Evolutionary conservation across 2,888 invertebrate species (phyloP).

Genomic region (Camponotus fellah): DNA sequence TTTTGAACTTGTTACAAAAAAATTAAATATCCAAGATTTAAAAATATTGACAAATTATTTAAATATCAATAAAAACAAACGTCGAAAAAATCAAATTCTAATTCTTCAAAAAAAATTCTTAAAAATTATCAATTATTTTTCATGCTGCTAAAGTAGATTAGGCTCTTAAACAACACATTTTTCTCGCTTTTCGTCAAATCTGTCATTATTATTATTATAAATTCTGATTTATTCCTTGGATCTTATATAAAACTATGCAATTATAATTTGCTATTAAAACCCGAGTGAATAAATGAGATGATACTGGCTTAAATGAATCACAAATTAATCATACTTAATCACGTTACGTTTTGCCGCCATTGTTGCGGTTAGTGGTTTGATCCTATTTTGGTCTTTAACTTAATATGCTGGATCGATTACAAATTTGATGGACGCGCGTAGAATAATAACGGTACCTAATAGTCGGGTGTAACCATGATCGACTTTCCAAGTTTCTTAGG

Average conservation of each 20-base stretch:
- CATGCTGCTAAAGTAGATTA: too few species aligned
- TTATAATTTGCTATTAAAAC: neutral
- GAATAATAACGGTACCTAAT: constrained; percentile 16
- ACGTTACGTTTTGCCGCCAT: neutral
- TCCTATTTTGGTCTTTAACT: neutral
- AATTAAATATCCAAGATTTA: too few species aligned
- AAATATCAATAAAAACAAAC: too few species aligned
- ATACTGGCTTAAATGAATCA: neutral
- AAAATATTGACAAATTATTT: too few species aligned
- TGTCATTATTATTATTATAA: neutral
- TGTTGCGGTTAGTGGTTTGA: neutral
- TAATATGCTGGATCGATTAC: constrained; percentile 39
- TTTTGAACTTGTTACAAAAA: too few species aligned
- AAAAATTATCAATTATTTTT: too few species aligned
- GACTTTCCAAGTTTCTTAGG: constrained; percentile 39
- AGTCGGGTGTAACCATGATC: constrained; percentile 40
- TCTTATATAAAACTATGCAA: neutral
- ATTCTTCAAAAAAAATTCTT: too few species aligned
- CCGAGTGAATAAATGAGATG: neutral
- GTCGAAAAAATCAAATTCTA: too few species aligned
- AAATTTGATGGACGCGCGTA: constrained; percentile 44
- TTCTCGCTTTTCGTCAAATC: neutral
- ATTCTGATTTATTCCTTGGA: neutral
- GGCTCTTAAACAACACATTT: neutral
- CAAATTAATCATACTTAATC: constrained; percentile 10